Evolutionary conservation across 2,888 invertebrate genomes (phyloP).

Genomic region (Sarcophaga carnaria): DNA sequence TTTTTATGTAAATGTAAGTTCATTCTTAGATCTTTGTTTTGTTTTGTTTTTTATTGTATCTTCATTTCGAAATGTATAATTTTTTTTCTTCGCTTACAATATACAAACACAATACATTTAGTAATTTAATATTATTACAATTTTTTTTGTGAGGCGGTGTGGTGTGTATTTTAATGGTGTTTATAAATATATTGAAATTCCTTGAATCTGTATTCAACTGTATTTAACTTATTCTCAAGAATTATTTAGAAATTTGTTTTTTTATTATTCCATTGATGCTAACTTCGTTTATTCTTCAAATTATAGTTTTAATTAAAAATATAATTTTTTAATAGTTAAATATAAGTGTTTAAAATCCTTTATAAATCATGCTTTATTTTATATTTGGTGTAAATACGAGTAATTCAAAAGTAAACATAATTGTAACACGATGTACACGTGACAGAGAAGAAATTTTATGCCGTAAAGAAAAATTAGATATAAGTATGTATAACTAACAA

Average conservation of each 20-base stretch:
- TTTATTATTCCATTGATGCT: slow-evolving; percentile 7
- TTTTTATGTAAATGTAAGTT: slow-evolving; percentile 33
- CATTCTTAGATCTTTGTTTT: slow-evolving; percentile 34
- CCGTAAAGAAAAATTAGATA: slow-evolving; percentile 40
- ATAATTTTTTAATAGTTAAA: slow-evolving; percentile 27
- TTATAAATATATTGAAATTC: slow-evolving; percentile 3
- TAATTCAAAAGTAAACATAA: slow-evolving; percentile 44
- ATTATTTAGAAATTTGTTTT: neutral
- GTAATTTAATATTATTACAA: slow-evolving; percentile 33
- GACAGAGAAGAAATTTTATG: slow-evolving; percentile 18
- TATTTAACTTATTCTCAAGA: neutral
- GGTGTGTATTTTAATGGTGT: slow-evolving; percentile 16
- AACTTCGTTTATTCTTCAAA: slow-evolving; percentile 20
- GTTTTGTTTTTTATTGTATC: slow-evolving; percentile 21
- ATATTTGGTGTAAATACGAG: slow-evolving; percentile 65
- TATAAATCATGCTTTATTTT: slow-evolving; percentile 30
- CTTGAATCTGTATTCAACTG: neutral
- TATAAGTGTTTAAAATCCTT: neutral
- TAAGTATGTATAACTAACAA: slow-evolving; percentile 54
- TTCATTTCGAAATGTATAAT: slow-evolving; percentile 35
- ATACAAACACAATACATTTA: slow-evolving; percentile 60
- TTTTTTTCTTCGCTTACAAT: slow-evolving; percentile 48
- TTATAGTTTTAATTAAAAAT: slow-evolving; percentile 24
- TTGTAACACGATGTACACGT: slow-evolving; percentile 34
- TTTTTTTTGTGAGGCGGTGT: slow-evolving; percentile 20